A percentile compares a stretch with the other conserved stretches of the same genome.
Conservation (phyloP, 1,140 invertebrate genomes). For the Cardiocondyla obscurior region DNA sequence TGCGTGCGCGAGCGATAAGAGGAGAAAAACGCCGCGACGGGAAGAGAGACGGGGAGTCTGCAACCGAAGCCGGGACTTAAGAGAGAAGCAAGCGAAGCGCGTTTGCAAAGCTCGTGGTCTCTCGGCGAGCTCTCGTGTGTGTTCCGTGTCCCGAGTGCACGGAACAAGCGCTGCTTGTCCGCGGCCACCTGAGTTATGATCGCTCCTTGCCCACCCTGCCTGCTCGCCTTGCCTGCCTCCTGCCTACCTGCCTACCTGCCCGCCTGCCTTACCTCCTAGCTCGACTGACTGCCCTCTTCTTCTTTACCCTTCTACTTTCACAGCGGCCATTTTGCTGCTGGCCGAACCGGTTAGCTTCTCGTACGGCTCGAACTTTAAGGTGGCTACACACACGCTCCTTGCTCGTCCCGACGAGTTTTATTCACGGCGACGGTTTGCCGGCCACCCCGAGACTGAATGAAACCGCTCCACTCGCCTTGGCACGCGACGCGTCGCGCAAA, state of each 20-base stretch:
- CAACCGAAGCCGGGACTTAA: too few species aligned
- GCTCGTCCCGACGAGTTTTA: neutral
- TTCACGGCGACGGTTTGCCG: constrained; percentile 15
- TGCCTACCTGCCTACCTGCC: constrained; percentile 42
- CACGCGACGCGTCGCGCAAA: constrained; percentile 7
- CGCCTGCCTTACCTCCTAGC: constrained; percentile 54
- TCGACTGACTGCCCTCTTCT: constrained; percentile 68
- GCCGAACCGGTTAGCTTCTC: constrained; percentile 72
- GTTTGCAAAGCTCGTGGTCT: constrained; percentile 57
- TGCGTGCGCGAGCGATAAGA: constrained; percentile 21
- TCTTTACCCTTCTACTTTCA: constrained; percentile 69
- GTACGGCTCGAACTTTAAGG: constrained; percentile 26
- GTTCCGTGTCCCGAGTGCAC: constrained; percentile 79
- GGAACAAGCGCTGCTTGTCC: constrained; percentile 80
- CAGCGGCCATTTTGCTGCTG: constrained; percentile 75
- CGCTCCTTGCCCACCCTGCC: constrained; percentile 77
- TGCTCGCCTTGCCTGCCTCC: constrained; percentile 56
- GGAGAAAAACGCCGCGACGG: neutral
- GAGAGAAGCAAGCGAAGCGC: constrained; percentile 46
- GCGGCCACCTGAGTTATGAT: constrained; percentile 81
- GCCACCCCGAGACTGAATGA: constrained; percentile 45
- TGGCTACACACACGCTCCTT: constrained; percentile 31
- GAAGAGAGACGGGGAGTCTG: constrained; percentile 33
- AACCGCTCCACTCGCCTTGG: neutral
- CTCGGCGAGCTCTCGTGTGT: constrained; percentile 75